Conservation (phyloP, 1,140 invertebrate species). For the Panagrolaimus sp. region DNA sequence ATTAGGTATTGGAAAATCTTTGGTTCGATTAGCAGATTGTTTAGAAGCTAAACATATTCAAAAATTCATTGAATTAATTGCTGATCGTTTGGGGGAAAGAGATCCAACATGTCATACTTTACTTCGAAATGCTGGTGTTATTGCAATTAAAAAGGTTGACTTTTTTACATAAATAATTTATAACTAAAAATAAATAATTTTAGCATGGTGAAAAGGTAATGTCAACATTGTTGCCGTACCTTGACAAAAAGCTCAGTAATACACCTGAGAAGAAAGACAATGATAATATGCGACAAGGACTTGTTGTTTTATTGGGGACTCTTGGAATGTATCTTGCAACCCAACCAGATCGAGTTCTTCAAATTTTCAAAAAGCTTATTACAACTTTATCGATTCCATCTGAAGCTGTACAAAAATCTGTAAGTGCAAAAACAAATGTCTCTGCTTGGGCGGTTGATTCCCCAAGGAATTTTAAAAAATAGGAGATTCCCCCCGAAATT, state of each 20-base stretch:
- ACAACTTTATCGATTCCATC: conserved; percentile 88
- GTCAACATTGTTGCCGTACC: conserved; percentile 72
- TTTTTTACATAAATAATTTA: conserved; percentile 21
- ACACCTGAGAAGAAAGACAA: conserved; percentile 83
- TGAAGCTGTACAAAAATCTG: conserved; percentile 69
- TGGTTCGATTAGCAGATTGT: conserved; percentile 66
- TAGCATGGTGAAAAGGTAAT: conserved; percentile 58
- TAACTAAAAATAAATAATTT: conserved; percentile 31
- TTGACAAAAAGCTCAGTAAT: conserved; percentile 69
- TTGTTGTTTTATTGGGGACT: conserved; percentile 92
- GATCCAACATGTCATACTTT: conserved; percentile 74
- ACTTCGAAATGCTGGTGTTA: conserved; percentile 88
- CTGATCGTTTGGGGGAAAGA: conserved; percentile 77
- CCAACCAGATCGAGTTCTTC: conserved; percentile 79
- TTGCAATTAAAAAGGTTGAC: conserved; percentile 71
- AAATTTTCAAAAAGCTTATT: conserved; percentile 83
- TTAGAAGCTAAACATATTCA: conserved; percentile 46
- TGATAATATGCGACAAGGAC: conserved; percentile 85
- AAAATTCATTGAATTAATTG: conserved; percentile 63
- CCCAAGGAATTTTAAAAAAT: no score
- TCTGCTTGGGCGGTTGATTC: neutral
- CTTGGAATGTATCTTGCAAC: conserved; percentile 87
- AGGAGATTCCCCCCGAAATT: conserved; percentile 2
- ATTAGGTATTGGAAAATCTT: conserved; percentile 78
- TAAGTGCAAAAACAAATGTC: neutral